Conservation (phyloP, 2,797 vertebrate species). For the Dendrocincla tyrannina region DNA sequence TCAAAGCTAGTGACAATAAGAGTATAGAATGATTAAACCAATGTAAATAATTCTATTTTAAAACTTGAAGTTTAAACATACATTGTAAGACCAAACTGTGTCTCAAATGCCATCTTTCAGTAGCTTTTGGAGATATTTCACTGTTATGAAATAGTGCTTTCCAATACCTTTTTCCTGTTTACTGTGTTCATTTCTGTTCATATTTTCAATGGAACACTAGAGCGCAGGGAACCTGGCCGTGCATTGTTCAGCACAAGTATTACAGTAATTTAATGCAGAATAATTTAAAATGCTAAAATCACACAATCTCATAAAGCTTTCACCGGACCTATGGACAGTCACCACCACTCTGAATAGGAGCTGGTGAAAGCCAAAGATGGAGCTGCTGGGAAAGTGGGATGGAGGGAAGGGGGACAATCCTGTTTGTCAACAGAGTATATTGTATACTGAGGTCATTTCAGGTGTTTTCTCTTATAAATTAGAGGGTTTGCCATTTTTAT, state of each 20-base stretch:
- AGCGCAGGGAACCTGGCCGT: rapidly evolving
- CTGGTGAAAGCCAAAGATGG: not conserved
- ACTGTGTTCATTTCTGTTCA: not conserved
- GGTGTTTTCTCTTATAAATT: not conserved
- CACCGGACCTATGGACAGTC: not conserved
- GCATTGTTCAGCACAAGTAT: not conserved
- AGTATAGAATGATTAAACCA: not conserved
- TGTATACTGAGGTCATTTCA: not conserved
- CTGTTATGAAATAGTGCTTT: not conserved
- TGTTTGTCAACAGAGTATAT: not conserved
- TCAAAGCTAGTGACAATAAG: not conserved
- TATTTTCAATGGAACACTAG: not conserved
- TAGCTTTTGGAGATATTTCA: not conserved
- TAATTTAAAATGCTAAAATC: not conserved
- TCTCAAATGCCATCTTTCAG: not conserved
- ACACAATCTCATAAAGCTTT: not conserved
- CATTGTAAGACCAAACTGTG: not conserved
- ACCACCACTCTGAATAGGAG: not conserved
- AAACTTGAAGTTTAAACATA: not conserved
- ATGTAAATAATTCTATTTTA: not conserved
- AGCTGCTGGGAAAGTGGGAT: not conserved
- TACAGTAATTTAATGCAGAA: not conserved
- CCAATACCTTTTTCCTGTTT: not conserved
- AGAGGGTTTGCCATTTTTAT: not conserved
- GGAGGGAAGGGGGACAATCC: not conserved